Evolutionary conservation across 2,797 vertebrate species (phyloP).

Genomic region (Synaphobranchus kaupii): DNA sequence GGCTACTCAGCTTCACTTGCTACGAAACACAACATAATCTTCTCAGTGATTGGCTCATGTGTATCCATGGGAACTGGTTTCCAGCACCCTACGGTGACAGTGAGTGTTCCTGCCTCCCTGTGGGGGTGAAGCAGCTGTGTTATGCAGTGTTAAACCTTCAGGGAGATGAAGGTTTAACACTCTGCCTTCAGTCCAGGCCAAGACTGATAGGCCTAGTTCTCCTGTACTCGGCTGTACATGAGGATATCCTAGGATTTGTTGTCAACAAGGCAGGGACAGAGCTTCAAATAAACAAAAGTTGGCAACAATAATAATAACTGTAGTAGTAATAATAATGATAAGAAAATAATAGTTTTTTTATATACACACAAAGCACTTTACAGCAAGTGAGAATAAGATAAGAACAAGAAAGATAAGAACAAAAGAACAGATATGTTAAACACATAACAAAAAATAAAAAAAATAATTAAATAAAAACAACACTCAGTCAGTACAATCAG

Average conservation of each 20-base stretch:
- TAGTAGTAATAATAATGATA: background rate
- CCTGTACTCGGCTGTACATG: background rate
- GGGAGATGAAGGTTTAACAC: background rate
- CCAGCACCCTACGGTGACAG: background rate
- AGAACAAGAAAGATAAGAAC: too few species aligned
- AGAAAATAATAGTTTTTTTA: too few species aligned
- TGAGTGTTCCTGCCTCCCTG: background rate
- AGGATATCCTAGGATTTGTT: background rate
- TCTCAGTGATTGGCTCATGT: background rate
- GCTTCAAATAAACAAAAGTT: background rate
- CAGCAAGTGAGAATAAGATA: background rate
- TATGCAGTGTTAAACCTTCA: background rate
- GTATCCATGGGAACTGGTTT: slow-evolving; percentile 16
- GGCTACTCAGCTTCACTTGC: slow-evolving; percentile 91
- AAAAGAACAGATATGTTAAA: background rate
- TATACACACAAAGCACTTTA: background rate
- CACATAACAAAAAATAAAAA: background rate
- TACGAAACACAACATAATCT: slow-evolving; percentile 46
- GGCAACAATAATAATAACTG: background rate
- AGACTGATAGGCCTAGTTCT: background rate
- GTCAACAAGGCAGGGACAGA: background rate
- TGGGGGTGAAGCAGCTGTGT: background rate
- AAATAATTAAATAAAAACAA: background rate
- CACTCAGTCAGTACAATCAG: background rate
- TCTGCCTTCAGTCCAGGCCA: background rate